phyloP scores from a whole-genome alignment of 2,888 invertebrate species.

The Meiosimyza platycephala region DNA sequence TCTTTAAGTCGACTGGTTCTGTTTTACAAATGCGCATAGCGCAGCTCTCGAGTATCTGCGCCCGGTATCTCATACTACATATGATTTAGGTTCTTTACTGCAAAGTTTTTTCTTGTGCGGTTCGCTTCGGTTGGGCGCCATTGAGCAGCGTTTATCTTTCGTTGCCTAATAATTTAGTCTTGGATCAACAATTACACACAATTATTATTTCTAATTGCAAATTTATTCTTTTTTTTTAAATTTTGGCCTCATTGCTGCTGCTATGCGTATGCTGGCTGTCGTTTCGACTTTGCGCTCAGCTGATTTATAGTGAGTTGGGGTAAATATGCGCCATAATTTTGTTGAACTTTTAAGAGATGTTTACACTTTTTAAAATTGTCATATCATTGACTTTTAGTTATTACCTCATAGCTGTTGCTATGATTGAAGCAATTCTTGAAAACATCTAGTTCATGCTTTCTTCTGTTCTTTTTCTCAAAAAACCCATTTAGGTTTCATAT shows the following conservation, averaged over 20 bases:
- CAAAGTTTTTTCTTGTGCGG: too few species aligned
- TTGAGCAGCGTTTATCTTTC: conserved; percentile 7
- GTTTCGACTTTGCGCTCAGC: conserved; percentile 1
- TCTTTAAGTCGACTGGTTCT: too few species aligned
- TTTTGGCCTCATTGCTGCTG: background rate
- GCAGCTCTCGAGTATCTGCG: background rate
- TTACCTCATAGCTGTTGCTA: too few species aligned
- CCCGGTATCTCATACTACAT: background rate
- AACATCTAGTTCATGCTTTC: too few species aligned
- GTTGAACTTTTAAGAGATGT: too few species aligned
- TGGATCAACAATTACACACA: background rate
- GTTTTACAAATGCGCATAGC: background rate
- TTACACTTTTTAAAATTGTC: too few species aligned
- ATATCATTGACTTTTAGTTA: too few species aligned
- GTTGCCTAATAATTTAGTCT: conserved; percentile 12
- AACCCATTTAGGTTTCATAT: too few species aligned
- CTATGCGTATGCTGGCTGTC: background rate
- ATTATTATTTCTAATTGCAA: conserved; percentile 7
- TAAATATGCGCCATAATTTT: too few species aligned
- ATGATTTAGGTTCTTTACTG: background rate
- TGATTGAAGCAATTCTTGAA: too few species aligned
- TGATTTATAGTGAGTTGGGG: too few species aligned
- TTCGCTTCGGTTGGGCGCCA: conserved; percentile 19
- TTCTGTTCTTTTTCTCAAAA: too few species aligned
- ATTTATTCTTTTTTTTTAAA: background rate